These are phyloP conservation scores for Xiphophorus hellerii DNA, from an alignment of 2,113 vertebrate genomes.

Conservation along the genomic window DNA sequence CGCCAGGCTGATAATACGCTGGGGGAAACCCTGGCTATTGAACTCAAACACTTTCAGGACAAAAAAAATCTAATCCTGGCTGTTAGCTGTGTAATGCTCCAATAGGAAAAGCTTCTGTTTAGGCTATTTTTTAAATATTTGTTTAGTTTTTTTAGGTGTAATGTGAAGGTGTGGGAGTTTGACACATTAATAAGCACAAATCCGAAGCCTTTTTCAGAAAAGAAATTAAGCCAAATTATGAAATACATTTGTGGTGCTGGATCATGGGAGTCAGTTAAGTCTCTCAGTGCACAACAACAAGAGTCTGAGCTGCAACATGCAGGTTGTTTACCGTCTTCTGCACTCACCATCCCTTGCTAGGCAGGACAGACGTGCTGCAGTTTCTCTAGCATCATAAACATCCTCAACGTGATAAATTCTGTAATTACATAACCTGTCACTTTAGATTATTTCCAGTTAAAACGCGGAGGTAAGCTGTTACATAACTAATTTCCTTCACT, in stretches of 20 bases:
- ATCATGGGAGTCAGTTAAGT: slow-evolving; percentile 36
- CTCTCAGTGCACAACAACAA: slow-evolving; percentile 30
- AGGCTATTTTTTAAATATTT: slow-evolving; percentile 7
- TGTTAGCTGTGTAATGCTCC: too few relatives aligned
- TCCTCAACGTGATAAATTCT: neutral
- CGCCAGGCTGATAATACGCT: too few relatives aligned
- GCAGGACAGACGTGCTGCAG: neutral
- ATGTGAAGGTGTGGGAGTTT: slow-evolving; percentile 10
- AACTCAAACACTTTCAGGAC: too few relatives aligned
- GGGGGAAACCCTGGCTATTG: too few relatives aligned
- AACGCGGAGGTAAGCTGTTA: neutral
- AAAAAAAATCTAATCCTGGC: neutral
- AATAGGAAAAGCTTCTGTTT: neutral
- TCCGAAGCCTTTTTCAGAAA: slow-evolving; percentile 38
- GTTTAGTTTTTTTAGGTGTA: slow-evolving; percentile 30
- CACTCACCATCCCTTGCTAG: slow-evolving; percentile 4
- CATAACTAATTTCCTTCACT: neutral
- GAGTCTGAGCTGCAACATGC: slow-evolving; percentile 21
- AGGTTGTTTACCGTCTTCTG: slow-evolving; percentile 7
- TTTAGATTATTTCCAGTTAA: slow-evolving; percentile 1
- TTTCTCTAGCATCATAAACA: neutral
- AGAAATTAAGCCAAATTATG: slow-evolving; percentile 61
- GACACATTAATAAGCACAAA: neutral
- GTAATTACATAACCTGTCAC: slow-evolving; percentile 10
- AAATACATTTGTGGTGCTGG: slow-evolving; percentile 47